A percentile compares a stretch with the other conserved stretches of the same genome.
phyloP scores from a whole-genome alignment of 2,888 invertebrate species.

The Thereva nobilitata region DNA sequence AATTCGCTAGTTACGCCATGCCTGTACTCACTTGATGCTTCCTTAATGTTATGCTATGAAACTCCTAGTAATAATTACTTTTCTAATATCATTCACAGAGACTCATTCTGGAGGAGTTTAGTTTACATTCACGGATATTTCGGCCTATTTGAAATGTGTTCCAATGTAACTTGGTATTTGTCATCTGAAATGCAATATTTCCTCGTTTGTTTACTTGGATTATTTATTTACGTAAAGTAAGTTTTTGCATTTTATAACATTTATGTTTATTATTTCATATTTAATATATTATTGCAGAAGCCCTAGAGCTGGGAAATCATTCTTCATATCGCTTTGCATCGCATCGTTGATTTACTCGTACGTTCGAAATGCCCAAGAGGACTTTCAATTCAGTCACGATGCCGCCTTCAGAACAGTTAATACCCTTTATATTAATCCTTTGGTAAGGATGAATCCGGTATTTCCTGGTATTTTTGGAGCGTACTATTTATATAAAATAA shows the following conservation, averaged over 20 bases:
- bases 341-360: neutral
- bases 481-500: neutral
- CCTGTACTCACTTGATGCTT: too few species aligned
- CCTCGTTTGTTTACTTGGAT: neutral
- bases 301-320: neutral
- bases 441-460: constrained; percentile 3
- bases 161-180: constrained; percentile 9
- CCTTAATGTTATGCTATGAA: too few species aligned
- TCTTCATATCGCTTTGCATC: neutral
- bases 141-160: constrained; percentile 1
- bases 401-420: neutral
- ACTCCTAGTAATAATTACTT: too few species aligned
- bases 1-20: too few species aligned
- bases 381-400: neutral
- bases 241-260: neutral
- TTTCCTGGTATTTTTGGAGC: constrained; percentile 7
- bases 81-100: neutral
- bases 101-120: constrained; percentile 12
- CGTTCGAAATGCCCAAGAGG: neutral
- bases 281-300: neutral
- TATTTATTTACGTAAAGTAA: constrained; percentile 9
- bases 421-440: constrained; percentile 5
- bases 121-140: constrained; percentile 9
- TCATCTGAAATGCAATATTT: constrained; percentile 18
- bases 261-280: neutral